Evolutionary conservation across 2,113 vertebrate species (phyloP).

Genomic region (Sclerurus mexicanus): DNA sequence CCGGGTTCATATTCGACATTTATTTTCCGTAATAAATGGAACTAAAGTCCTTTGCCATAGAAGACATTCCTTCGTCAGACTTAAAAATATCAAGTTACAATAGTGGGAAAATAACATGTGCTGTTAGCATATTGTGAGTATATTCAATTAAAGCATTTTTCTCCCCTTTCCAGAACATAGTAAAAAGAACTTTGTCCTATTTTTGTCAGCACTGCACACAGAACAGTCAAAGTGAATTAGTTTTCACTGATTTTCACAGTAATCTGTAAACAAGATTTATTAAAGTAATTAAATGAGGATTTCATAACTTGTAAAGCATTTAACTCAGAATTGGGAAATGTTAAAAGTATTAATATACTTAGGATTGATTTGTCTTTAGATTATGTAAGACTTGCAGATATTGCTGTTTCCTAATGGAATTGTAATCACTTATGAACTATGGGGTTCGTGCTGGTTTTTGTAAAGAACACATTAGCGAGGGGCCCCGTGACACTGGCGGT

Average conservation of each 20-base stretch:
- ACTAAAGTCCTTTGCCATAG: neutral
- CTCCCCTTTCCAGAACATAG: conserved; percentile 43
- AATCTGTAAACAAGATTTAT: conserved; percentile 77
- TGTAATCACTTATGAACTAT: conserved; percentile 17
- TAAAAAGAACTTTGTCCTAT: conserved; percentile 57
- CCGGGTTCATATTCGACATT: neutral
- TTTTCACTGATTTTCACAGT: conserved; percentile 66
- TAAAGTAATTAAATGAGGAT: conserved; percentile 76
- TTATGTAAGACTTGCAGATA: conserved; percentile 21
- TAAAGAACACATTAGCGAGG: neutral
- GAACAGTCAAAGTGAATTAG: conserved; percentile 70
- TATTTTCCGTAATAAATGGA: neutral
- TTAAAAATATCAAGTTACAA: conserved; percentile 42
- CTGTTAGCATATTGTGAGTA: conserved; percentile 48
- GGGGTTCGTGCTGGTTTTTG: neutral
- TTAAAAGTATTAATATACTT: conserved; percentile 70
- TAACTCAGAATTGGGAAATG: conserved; percentile 70
- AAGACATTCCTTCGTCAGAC: conserved; percentile 5
- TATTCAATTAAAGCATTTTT: conserved; percentile 46
- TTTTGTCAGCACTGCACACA: conserved; percentile 60
- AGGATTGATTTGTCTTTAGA: conserved; percentile 61
- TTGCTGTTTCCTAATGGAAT: conserved; percentile 61
- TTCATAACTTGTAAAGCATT: conserved; percentile 70
- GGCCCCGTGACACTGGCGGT: neutral
- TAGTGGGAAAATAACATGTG: conserved; percentile 39